Base-by-base conservation (phyloP, 2,113 vertebrate genomes). In the Talpa occidentalis region DNA sequence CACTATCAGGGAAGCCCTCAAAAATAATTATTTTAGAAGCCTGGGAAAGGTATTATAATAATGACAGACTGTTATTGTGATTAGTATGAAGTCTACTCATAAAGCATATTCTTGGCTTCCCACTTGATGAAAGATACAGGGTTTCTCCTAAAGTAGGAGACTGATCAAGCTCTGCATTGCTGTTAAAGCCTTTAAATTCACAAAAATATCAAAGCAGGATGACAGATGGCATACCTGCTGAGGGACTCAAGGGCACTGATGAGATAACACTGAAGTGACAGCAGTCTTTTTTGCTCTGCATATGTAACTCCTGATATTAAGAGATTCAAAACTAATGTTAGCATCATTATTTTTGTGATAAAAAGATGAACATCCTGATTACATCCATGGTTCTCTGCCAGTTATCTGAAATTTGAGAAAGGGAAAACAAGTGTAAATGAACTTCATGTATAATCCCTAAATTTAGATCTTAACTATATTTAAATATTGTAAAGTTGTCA, bases 381-480 rank as follows among this genome's bases (percentile, higher is more conserved):
- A 72, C 10, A 44, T 37, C 64, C 72, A 19, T 77, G 24, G 24
- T n/a, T 79, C 77, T 56, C 79, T 84, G 62, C 54, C 64, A 92
- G 5, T 78, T 78, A 70, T 47, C 56, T 79, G 73, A 93, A 87
- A 59, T 76, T 12, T 19, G 28, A 74, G 76, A 69, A 82, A 87
- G 21, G n/a, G 64, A 89, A 82, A 64, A 56, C 42, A 91, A 76
- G 16, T 67, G 8, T 56, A 93, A 91, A 87, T 91, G 52, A 77
- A 84, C 54, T 62, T 32, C 5, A 72, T 56, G 14, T 37, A 37
- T 64, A 84, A 89, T 73, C 72, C 37, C 62, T 72, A 84, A 76
- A 88, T 84, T 83, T 81, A 87, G 44, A 66, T 74, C 47, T 81
- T 91, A 81, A 56, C 44, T 87, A 52, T 16, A 82, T 81, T 94